Evolutionary conservation across 2,888 invertebrate genomes (phyloP).

Genomic region (Drosophila heteroneura): DNA sequence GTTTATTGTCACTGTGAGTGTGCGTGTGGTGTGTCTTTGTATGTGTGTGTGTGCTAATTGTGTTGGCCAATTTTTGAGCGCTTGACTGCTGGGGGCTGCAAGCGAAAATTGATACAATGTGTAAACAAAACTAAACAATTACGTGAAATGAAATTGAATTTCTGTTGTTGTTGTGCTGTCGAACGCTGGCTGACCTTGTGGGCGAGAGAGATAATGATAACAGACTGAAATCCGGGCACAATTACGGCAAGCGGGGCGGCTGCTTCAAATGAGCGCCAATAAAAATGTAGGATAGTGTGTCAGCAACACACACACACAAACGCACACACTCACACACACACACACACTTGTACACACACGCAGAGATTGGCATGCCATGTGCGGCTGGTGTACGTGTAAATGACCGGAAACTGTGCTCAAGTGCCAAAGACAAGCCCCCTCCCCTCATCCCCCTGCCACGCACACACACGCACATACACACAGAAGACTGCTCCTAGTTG

Average conservation of each 20-base stretch:
- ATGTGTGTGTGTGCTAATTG: slow-evolving; percentile 48
- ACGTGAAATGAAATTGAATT: slow-evolving; percentile 63
- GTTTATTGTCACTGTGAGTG: slow-evolving; percentile 22
- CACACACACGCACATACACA: background rate
- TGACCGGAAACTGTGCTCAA: slow-evolving; percentile 83
- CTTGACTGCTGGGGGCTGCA: slow-evolving; percentile 32
- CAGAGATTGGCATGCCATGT: slow-evolving; percentile 50
- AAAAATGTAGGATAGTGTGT: slow-evolving; percentile 83
- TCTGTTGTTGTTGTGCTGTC: background rate
- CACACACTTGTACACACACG: slow-evolving; percentile 13
- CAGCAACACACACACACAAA: slow-evolving; percentile 50
- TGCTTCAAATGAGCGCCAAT: slow-evolving; percentile 59
- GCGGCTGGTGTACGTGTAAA: slow-evolving; percentile 76
- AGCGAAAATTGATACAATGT: slow-evolving; percentile 65
- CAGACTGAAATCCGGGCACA: slow-evolving; percentile 42
- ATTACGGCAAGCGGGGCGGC: slow-evolving; percentile 39
- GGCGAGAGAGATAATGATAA: slow-evolving; percentile 35
- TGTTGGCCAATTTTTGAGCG: slow-evolving; percentile 58
- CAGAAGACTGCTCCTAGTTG: slow-evolving; percentile 3
- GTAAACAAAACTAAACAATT: slow-evolving; percentile 68
- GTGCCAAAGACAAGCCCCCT: slow-evolving; percentile 47
- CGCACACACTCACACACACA: slow-evolving; percentile 1
- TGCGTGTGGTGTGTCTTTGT: slow-evolving; percentile 3
- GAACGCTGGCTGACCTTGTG: slow-evolving; percentile 55
- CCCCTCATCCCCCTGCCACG: background rate